A percentile compares a stretch with the other conserved stretches of the same genome.
Conservation (phyloP, 2,797 vertebrate genomes). For the Squalus acanthias region DNA sequence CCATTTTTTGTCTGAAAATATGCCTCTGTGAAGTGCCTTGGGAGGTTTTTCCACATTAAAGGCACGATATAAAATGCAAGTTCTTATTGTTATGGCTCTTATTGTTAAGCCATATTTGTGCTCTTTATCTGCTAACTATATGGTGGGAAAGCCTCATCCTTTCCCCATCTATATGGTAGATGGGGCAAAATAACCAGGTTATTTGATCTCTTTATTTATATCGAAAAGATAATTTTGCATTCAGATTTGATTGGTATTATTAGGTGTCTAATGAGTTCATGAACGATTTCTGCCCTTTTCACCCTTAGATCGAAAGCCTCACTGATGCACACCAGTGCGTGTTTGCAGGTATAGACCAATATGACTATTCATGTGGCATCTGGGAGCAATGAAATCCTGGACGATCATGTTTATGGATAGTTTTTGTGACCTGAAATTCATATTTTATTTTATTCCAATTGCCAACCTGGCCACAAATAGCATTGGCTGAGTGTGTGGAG, state of each 20-base stretch:
- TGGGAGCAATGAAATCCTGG: neutral
- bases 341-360: neutral
- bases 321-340: neutral
- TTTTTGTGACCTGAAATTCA: neutral
- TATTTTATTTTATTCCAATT: neutral
- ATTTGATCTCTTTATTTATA: too few relatives aligned
- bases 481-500: neutral
- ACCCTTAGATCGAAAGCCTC: neutral
- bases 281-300: neutral
- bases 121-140: neutral
- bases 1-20: too few relatives aligned
- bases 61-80: neutral
- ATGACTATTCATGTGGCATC: neutral
- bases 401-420: neutral
- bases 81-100: neutral
- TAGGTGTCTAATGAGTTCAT: neutral
- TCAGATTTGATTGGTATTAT: neutral
- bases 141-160: too few relatives aligned
- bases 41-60: too few relatives aligned
- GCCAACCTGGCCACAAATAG: neutral
- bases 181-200: too few relatives aligned
- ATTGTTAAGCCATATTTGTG: neutral
- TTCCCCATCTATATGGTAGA: too few relatives aligned
- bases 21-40: neutral
- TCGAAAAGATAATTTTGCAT: too few relatives aligned